Evolutionary conservation across 1,140 invertebrate species (phyloP), one percentile per base, ranked within the genome.

Genomic region (Trichomalopsis sarcophagae): DNA sequence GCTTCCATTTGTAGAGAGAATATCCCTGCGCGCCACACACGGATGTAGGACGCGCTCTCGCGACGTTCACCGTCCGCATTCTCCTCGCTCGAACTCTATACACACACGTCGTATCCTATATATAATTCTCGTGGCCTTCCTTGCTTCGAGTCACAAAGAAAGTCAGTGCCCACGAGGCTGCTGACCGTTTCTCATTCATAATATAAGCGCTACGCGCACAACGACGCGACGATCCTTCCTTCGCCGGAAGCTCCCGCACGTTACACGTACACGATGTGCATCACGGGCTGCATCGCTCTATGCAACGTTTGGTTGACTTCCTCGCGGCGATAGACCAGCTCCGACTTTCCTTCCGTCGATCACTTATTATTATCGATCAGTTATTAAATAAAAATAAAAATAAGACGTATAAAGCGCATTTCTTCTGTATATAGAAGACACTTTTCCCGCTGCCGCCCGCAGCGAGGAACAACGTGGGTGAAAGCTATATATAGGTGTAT

Each of bases 31-130:
- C 36, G 44, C 40, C 40, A 44, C 40, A 44, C 40, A 10, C 75
- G 78, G 77, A 79, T 79, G 77, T 79, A 79, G 77, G 77, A 62
- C 77, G 50, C 62, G 62, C 50, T 10, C 78, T 17, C 27, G 21
- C 78, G 50, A 79, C 77, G 77, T 79, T 79, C 77, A 79, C 77
- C 77, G 77, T 79, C 77, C 77, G 77, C 77, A 66, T 79, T 79
- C 77, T 79, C 77, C 47, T 27, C 27, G 1, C 47, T 36, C 27
- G 27, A 30, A 11, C 13, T 21, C 69, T 73, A n/a, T 1, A 73
- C 4, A 73, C 10, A 7, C 27, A 30, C 21, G 69, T 27, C 27
- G 27, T 27, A 27, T 27, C 27, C 27, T 27, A 27, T 36, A 10
- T 36, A 36, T 21, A 33, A n/a, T 71, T 13, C 69, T 36, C 11